Evolutionary conservation across 53 echinoderm and acorn worm species (phyloP).

Genomic region (Crossaster papposus): DNA sequence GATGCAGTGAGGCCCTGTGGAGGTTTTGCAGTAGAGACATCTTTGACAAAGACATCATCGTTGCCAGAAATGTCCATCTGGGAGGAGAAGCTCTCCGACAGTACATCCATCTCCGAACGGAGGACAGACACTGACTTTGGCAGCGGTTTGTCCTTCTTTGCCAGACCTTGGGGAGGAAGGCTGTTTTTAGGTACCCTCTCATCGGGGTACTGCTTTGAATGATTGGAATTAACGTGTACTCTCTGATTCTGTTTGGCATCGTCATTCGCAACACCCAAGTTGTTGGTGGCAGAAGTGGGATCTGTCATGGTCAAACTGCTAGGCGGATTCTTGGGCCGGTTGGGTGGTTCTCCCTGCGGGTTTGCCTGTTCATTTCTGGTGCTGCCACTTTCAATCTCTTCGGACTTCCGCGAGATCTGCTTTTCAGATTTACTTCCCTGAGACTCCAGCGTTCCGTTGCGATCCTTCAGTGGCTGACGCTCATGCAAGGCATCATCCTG

Average conservation of each 20-base stretch:
- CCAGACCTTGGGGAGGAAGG: neutral
- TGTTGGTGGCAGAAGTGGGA: conserved; percentile 42
- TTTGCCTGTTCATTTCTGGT: neutral
- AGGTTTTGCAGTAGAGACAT: neutral
- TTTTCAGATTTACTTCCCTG: conserved; percentile 2
- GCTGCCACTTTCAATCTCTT: neutral
- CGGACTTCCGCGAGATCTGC: conserved; percentile 4
- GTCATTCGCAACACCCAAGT: neutral
- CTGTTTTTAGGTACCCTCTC: neutral
- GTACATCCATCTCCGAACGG: conserved; percentile 7
- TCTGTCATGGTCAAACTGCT: neutral
- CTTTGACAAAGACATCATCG: conserved; percentile 27
- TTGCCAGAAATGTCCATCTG: conserved; percentile 45
- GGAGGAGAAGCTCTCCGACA: conserved; percentile 55
- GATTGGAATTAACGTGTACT: neutral
- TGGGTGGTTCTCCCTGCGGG: neutral
- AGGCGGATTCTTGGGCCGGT: neutral
- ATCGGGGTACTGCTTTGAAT: neutral
- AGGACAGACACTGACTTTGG: neutral
- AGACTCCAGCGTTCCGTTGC: conserved; percentile 54
- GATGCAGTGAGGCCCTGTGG: neutral
- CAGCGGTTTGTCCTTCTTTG: neutral
- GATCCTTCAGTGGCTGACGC: conserved; percentile 56
- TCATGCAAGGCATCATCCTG: neutral
- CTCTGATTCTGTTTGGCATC: neutral